Conservation (phyloP, 2,888 invertebrate species). For the Sarcophaga rosellei region DNA sequence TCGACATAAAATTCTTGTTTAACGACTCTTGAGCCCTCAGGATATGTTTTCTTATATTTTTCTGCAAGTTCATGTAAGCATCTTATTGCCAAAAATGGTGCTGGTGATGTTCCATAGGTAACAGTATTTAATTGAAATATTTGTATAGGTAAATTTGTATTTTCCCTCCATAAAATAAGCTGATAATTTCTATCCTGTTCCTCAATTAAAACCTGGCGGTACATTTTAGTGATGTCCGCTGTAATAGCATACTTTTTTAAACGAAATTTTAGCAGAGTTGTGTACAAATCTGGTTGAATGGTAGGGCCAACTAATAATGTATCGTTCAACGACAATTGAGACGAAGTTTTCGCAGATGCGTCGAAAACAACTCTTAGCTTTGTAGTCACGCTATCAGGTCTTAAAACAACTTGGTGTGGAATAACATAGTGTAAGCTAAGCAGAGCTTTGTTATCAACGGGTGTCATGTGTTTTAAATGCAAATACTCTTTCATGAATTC, state of each 20-base stretch:
- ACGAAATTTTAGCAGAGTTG: slow-evolving; percentile 34
- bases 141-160: slow-evolving; percentile 22
- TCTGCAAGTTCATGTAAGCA: slow-evolving; percentile 5
- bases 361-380: slow-evolving; percentile 62
- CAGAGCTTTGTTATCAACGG: slow-evolving; percentile 24
- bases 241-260: slow-evolving; percentile 34
- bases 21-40: slow-evolving; percentile 1
- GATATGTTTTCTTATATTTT: slow-evolving; percentile 5
- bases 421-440: slow-evolving; percentile 47
- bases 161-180: slow-evolving; percentile 42
- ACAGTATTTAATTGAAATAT: slow-evolving; percentile 6
- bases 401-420: slow-evolving; percentile 62
- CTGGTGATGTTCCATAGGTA: slow-evolving; percentile 43
- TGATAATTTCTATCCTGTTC: slow-evolving; percentile 24
- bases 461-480: slow-evolving; percentile 53
- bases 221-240: slow-evolving; percentile 58
- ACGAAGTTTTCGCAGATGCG: slow-evolving; percentile 56
- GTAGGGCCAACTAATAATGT: slow-evolving; percentile 48
- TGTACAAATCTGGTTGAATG: slow-evolving; percentile 46
- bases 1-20: slow-evolving; percentile 68
- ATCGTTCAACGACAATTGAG: slow-evolving; percentile 58
- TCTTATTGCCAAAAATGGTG: slow-evolving; percentile 10
- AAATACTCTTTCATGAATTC: slow-evolving; percentile 61
- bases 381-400: slow-evolving; percentile 42
- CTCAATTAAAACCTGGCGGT: slow-evolving; percentile 43